phyloP scores from a whole-genome alignment of 2,797 vertebrate genomes.

The Hydrophis major region DNA sequence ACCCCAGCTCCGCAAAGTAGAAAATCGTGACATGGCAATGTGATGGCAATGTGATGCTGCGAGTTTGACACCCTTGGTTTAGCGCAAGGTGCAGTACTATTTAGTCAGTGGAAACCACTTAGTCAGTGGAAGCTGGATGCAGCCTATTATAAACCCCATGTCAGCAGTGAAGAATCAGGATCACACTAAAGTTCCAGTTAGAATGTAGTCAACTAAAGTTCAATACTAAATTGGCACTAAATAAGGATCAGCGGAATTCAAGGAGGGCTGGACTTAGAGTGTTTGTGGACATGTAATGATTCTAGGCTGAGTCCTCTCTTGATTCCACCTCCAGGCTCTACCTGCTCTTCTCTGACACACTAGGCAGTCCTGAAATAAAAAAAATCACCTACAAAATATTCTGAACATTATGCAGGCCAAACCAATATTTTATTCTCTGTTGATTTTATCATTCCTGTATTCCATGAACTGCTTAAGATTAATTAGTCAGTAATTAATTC shows the following conservation, averaged over 20 bases:
- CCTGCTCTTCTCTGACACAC: background rate
- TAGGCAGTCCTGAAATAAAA: background rate
- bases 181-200: background rate
- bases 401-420: slow-evolving; percentile 28
- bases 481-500: background rate
- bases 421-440: slow-evolving; percentile 28
- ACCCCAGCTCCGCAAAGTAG: too few relatives aligned
- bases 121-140: slow-evolving; percentile 53
- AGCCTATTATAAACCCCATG: slow-evolving; percentile 60
- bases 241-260: background rate
- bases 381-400: background rate
- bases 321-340: background rate
- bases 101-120: slow-evolving; percentile 59
- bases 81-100: too few relatives aligned
- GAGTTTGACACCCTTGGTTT: too few relatives aligned
- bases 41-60: too few relatives aligned
- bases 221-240: background rate
- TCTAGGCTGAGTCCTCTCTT: background rate
- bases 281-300: background rate
- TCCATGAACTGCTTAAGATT: background rate
- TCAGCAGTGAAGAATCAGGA: slow-evolving; percentile 50
- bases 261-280: background rate
- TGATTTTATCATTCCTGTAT: background rate
- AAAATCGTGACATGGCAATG: too few relatives aligned
- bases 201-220: background rate